Conservation (phyloP, 2,797 vertebrate species). For the Holocentrus rufus region DNA sequence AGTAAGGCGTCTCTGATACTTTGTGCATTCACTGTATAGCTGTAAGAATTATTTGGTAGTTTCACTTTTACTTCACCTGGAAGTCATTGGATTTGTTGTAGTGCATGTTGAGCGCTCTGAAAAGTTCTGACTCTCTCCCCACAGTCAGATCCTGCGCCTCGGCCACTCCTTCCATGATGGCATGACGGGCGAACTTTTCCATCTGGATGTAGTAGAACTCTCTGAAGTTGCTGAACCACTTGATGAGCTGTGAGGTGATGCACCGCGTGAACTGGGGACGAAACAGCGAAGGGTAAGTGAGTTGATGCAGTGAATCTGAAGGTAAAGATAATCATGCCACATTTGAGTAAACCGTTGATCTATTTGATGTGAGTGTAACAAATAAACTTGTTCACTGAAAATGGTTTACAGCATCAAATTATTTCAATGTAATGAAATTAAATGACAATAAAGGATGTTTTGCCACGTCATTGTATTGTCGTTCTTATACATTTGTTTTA, state of each 20-base stretch:
- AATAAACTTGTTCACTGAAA: neutral
- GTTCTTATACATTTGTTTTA: neutral
- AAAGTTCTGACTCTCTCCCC: constrained; percentile 90
- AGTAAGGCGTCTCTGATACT: neutral
- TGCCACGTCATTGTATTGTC: neutral
- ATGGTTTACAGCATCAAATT: neutral
- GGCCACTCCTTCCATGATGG: constrained; percentile 81
- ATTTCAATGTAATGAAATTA: constrained; percentile 20
- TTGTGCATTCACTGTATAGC: neutral
- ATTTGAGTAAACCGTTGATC: neutral
- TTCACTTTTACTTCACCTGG: constrained; percentile 80
- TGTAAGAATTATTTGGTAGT: neutral
- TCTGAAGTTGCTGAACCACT: constrained; percentile 89
- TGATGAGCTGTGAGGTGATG: constrained; percentile 88
- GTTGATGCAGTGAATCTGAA: constrained; percentile 8
- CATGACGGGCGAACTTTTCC: constrained; percentile 91
- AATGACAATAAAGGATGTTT: constrained; percentile 17
- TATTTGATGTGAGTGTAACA: neutral
- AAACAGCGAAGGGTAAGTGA: constrained; percentile 59
- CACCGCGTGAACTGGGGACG: constrained; percentile 82
- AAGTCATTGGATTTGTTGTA: constrained; percentile 95
- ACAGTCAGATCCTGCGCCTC: constrained; percentile 81
- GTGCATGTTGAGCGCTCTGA: constrained; percentile 90
- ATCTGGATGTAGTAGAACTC: constrained; percentile 90
- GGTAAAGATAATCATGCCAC: neutral